These are phyloP conservation scores for Muricea muricata DNA, from an alignment of 92 coral and sea anemone species.

Conservation along the genomic window DNA sequence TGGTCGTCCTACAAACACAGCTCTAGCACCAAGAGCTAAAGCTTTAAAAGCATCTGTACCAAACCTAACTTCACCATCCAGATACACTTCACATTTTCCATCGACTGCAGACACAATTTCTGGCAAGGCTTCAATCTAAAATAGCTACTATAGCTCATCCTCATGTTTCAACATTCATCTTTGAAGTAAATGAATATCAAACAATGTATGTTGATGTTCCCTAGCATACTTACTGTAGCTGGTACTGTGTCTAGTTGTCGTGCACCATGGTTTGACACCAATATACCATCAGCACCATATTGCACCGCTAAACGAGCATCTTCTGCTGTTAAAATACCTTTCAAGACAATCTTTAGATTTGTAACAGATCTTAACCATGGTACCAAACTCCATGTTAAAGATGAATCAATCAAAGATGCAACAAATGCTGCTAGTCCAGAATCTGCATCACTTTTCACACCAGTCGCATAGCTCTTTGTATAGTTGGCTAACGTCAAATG, in stretches of 20 bases:
- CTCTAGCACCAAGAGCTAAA: constrained; percentile 54
- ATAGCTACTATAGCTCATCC: neutral
- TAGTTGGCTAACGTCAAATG: constrained; percentile 47
- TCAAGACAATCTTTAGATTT: constrained; percentile 26
- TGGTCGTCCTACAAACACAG: constrained; percentile 57
- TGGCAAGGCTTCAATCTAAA: constrained; percentile 56
- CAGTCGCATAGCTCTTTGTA: neutral
- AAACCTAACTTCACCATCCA: constrained; percentile 59
- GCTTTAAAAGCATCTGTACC: constrained; percentile 64
- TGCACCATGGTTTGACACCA: constrained; percentile 29
- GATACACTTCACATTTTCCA: constrained; percentile 54
- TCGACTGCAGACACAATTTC: constrained; percentile 55
- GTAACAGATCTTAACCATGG: constrained; percentile 30
- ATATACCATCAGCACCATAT: constrained; percentile 34
- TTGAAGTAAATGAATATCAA: no score
- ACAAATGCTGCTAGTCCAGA: neutral
- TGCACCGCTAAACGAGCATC: constrained; percentile 36
- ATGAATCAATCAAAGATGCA: constrained; percentile 47
- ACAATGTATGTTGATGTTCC: no score
- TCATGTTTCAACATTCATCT: neutral
- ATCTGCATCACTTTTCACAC: neutral
- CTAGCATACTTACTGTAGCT: constrained; percentile 4
- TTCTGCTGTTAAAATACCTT: constrained; percentile 36
- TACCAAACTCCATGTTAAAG: constrained; percentile 29
- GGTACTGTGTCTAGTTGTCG: constrained; percentile 31